Percentiles rank a stretch among this genome's conserved stretches.
phyloP scores from a whole-genome alignment of 2,113 vertebrate species.

The Salvelinus namaycush region DNA sequence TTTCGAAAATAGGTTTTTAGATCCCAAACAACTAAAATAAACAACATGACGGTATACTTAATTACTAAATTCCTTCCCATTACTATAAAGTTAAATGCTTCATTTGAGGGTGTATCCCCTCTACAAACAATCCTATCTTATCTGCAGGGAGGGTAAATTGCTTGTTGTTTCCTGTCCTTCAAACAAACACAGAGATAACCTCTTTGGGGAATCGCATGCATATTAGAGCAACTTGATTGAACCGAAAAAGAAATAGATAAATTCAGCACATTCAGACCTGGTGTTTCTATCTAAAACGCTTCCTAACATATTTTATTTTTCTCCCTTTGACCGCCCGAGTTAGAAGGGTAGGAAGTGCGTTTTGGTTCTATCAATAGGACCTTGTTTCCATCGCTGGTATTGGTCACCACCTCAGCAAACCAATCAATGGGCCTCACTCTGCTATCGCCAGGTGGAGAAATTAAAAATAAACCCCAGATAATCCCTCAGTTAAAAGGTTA shows the following conservation, averaged over 20 bases:
- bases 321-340: constrained; percentile 58
- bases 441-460: constrained; percentile 93
- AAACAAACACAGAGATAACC: constrained; percentile 60
- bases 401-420: constrained; percentile 94
- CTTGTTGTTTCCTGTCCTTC: constrained; percentile 44
- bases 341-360: constrained; percentile 63
- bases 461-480: constrained; percentile 99
- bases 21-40: constrained; percentile 5
- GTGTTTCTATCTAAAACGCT: constrained; percentile 11
- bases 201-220: constrained; percentile 52
- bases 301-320: constrained; percentile 14
- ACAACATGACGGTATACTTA: neutral
- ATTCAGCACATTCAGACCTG: constrained; percentile 46
- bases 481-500: constrained; percentile 99
- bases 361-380: constrained; percentile 88
- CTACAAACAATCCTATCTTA: constrained; percentile 39
- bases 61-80: constrained; percentile 5
- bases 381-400: constrained; percentile 87
- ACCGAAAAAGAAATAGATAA: constrained; percentile 32
- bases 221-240: constrained; percentile 62
- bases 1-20: neutral
- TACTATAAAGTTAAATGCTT: constrained; percentile 37
- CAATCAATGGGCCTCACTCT: constrained; percentile 99
- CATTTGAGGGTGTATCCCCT: constrained; percentile 3
- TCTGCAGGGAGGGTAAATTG: constrained; percentile 50